Percentiles rank a stretch among this genome's conserved stretches.
Conservation (phyloP, 2,888 invertebrate genomes). For the Cryptocheilus praepositus region DNA sequence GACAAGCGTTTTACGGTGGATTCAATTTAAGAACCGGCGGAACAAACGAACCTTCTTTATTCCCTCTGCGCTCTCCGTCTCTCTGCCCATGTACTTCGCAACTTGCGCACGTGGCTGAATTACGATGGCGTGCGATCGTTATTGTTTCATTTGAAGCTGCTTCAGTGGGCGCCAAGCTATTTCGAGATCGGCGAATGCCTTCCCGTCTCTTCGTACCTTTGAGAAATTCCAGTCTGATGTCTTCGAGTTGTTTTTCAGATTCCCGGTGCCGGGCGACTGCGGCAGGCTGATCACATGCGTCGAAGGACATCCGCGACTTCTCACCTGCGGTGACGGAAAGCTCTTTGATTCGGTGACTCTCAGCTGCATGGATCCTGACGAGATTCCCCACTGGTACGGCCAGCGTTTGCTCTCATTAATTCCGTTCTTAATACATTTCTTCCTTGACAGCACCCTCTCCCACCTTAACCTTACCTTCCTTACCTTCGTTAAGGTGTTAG, state of each 20-base stretch:
- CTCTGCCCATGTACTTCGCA: too few relatives aligned
- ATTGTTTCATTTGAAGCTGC: not conserved
- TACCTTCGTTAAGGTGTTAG: too few relatives aligned
- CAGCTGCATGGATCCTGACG: slow-evolving; percentile 88
- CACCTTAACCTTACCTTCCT: too few relatives aligned
- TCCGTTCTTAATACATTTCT: slow-evolving; percentile 5
- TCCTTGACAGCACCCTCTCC: too few relatives aligned
- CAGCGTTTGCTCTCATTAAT: slow-evolving; percentile 1
- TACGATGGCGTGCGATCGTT: not conserved
- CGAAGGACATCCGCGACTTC: slow-evolving; percentile 90
- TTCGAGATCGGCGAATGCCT: too few relatives aligned
- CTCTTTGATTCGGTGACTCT: slow-evolving; percentile 89
- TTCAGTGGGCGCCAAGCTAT: too few relatives aligned
- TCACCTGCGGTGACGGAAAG: slow-evolving; percentile 91
- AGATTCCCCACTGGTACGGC: slow-evolving; percentile 73
- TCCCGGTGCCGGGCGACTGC: slow-evolving; percentile 91
- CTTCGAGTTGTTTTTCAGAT: slow-evolving; percentile 68
- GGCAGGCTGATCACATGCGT: slow-evolving; percentile 93
- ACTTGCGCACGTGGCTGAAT: slow-evolving; percentile 2
- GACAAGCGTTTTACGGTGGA: slow-evolving; percentile 32
- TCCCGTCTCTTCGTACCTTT: too few relatives aligned
- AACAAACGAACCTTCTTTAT: slow-evolving; percentile 6
- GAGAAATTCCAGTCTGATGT: not conserved
- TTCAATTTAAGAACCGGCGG: slow-evolving; percentile 9
- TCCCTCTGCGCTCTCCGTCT: not conserved